These are phyloP conservation scores for Etheostoma perlongum DNA, from an alignment of 2,797 vertebrate species.

Conservation along the genomic window DNA sequence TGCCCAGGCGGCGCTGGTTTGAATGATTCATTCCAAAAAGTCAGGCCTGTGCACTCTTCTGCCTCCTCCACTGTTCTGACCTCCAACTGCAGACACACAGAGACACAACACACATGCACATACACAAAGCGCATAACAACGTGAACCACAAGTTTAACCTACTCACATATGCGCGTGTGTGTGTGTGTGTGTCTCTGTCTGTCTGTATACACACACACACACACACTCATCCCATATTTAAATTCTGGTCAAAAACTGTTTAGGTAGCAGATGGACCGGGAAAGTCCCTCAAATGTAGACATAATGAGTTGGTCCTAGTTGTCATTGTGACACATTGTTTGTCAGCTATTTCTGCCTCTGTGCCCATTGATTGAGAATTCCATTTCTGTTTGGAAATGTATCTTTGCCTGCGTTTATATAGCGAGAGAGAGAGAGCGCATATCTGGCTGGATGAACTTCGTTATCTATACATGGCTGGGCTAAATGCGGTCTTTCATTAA, in stretches of 20 bases:
- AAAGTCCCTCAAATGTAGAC: conserved; percentile 79
- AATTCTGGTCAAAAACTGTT: conserved; percentile 78
- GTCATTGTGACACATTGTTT: conserved; percentile 57
- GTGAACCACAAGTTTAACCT: conserved; percentile 49
- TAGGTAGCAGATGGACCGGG: conserved; percentile 76
- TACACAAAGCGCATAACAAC: conserved; percentile 40
- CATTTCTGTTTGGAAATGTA: conserved; percentile 54
- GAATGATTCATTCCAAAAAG: conserved; percentile 7
- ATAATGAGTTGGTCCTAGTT: conserved; percentile 49
- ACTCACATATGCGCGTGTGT: conserved; percentile 24
- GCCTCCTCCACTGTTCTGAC: conserved; percentile 36
- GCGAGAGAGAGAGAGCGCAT: too few relatives aligned
- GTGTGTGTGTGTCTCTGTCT: too few relatives aligned
- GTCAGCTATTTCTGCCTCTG: conserved; percentile 48
- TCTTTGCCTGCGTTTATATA: conserved; percentile 51
- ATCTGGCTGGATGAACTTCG: conserved; percentile 4
- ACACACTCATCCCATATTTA: conserved; percentile 50
- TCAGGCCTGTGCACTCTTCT: conserved; percentile 40
- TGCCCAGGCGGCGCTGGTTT: not conserved
- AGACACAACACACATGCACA: conserved; percentile 25
- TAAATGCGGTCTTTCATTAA: conserved; percentile 40
- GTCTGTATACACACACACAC: not conserved
- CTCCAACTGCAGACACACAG: conserved; percentile 26
- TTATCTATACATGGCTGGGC: conserved; percentile 27
- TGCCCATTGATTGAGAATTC: conserved; percentile 55